Base-by-base conservation (phyloP, 2,888 invertebrate genomes). In the Prosapia bicincta region DNA sequence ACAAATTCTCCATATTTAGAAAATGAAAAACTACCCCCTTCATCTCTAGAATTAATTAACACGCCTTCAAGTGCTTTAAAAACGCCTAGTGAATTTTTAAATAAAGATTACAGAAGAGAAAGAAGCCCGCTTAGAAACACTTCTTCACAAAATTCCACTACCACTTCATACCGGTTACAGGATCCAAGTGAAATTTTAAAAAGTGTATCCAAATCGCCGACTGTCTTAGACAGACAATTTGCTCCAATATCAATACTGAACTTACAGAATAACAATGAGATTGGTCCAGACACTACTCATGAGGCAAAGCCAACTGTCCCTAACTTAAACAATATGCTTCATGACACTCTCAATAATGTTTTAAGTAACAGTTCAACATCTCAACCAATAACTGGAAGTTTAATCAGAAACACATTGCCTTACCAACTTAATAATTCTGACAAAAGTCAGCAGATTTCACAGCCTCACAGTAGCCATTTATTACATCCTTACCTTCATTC, bases 41-140 rank as follows among this genome's bases (percentile, higher is more conserved):
- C 23, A 24, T 23, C 30, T 15, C 20, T 23, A 15, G 67, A 26
- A 24, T 25, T 26, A 25, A 7, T 67, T 13, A 25, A 24, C n/a
- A 15, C 6, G 24, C 69, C 26, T 26, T 30, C 26, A n/a, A 30
- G 26, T n/a, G 30, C 28, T 69, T 69, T 69, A 9, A 69, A 26
- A 69, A 69, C 28, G 10, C 69, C 69, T 15, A 69, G 69, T 69
- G 69, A 69, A 20, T 69, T 69, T 23, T 20, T 54, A 6, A 15
- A 15, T 10, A 38, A 38, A 38, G 38, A 38, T 38, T 38, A 10
- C 9, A 38, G 38, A 15, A 54, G n/a, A 54, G 54, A 54, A 1
- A 54, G 20, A 54, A 54, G 54, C 9, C 54, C 54, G 13, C 54
- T 20, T 54, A 5, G 5, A 54, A 54, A 54, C 20, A 3, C 54